Evolutionary conservation across 2,113 vertebrate species (phyloP).

Genomic region (Pyrgilauda ruficollis): DNA sequence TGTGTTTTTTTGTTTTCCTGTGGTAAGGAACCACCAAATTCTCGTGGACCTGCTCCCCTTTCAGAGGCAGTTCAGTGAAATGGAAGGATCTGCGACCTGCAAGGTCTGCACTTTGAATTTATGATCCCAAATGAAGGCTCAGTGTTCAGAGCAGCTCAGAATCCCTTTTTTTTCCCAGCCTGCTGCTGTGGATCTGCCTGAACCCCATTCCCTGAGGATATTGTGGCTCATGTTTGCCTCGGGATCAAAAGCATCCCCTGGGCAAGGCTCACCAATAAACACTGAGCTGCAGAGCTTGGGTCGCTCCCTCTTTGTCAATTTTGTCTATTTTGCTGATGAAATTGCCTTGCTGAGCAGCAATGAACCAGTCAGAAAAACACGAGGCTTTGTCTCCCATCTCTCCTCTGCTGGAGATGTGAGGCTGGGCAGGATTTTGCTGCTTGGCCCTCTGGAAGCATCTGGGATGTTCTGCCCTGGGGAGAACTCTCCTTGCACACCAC

Average conservation of each 20-base stretch:
- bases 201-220: background rate
- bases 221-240: background rate
- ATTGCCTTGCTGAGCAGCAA: conserved; percentile 18
- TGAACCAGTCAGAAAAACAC: conserved; percentile 43
- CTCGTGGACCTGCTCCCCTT: background rate
- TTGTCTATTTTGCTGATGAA: conserved; percentile 54
- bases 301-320: conserved; percentile 22
- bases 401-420: background rate
- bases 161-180: background rate
- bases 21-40: background rate
- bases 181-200: background rate
- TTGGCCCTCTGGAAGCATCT: background rate
- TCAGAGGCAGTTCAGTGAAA: background rate
- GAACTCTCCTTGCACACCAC: background rate
- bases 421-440: background rate
- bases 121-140: background rate
- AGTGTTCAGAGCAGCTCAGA: background rate
- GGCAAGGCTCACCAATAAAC: conserved; percentile 4
- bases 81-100: accelerated
- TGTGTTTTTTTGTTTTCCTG: background rate
- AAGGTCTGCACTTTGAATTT: background rate
- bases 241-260: background rate
- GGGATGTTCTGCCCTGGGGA: background rate
- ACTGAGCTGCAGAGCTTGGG: conserved; percentile 1
- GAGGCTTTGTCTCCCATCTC: background rate